A percentile compares a stretch with the other conserved stretches of the same genome.
Conservation (phyloP, 2,113 vertebrate species). For the Acrocephalus kingi region DNA sequence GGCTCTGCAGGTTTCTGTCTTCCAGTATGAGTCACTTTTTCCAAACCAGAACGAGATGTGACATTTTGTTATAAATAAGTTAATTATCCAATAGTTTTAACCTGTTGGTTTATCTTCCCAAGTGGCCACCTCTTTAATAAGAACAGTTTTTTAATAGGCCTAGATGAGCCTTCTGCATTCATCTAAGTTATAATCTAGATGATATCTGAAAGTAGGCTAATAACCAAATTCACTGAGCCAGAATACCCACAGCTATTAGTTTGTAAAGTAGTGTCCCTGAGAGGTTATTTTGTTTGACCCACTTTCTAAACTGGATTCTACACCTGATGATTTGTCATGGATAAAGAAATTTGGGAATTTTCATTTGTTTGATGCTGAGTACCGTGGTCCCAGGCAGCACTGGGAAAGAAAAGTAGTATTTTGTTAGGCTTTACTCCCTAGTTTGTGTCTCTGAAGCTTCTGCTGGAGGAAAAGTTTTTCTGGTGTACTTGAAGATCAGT, state of each 20-base stretch:
- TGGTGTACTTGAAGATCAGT: background rate
- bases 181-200: background rate
- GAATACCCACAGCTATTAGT: conserved; percentile 38
- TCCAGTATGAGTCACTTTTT: background rate
- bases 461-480: background rate
- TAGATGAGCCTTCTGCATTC: background rate
- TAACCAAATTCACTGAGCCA: background rate
- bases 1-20: background rate
- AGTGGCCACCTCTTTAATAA: background rate
- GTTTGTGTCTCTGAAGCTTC: background rate
- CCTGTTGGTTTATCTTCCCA: conserved; percentile 31
- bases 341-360: background rate
- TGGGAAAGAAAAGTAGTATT: background rate
- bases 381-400: background rate
- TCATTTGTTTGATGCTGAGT: background rate
- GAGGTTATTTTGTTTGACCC: background rate
- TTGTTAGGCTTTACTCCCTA: background rate
- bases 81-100: conserved; percentile 16
- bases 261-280: conserved; percentile 10
- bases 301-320: background rate
- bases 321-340: background rate
- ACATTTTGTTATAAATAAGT: background rate
- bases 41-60: rapidly evolving
- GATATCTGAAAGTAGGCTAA: conserved; percentile 41
- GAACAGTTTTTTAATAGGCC: conserved; percentile 17